These are phyloP conservation scores for Apeira syringaria DNA, from an alignment of 2,888 invertebrate species.

Conservation along the genomic window DNA sequence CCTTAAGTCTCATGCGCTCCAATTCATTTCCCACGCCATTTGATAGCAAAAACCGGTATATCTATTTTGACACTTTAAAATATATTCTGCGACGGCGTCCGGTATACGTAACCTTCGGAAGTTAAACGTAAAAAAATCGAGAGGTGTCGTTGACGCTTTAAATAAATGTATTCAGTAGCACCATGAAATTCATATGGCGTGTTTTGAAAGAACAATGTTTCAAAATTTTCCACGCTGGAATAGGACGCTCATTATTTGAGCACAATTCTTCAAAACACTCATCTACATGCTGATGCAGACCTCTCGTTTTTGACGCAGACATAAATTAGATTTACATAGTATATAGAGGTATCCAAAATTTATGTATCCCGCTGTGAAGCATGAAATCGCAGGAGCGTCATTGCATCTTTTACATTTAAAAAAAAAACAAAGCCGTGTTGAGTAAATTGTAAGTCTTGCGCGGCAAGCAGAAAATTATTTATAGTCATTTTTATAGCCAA, in stretches of 20 bases:
- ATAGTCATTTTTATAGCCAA: constrained; percentile 80
- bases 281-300: constrained; percentile 33
- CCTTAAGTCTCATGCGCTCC: too few species aligned
- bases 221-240: constrained; percentile 53
- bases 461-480: constrained; percentile 76
- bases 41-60: constrained; percentile 4
- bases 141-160: constrained; percentile 33
- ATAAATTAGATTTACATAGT: constrained; percentile 57
- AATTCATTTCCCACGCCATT: neutral
- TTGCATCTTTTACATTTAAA: constrained; percentile 24
- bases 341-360: constrained; percentile 44
- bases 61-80: constrained; percentile 7
- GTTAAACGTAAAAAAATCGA: constrained; percentile 20
- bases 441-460: constrained; percentile 45
- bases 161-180: constrained; percentile 31
- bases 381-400: constrained; percentile 41
- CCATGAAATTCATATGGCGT: constrained; percentile 50
- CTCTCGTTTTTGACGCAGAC: constrained; percentile 35
- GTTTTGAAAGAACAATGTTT: constrained; percentile 51
- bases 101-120: constrained; percentile 19
- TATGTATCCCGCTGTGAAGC: constrained; percentile 48
- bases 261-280: constrained; percentile 20
- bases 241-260: constrained; percentile 38
- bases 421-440: constrained; percentile 6
- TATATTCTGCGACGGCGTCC: constrained; percentile 6